These are phyloP conservation scores for Danio kyathit DNA, from an alignment of 2,797 vertebrate genomes.

Conservation along the genomic window DNA sequence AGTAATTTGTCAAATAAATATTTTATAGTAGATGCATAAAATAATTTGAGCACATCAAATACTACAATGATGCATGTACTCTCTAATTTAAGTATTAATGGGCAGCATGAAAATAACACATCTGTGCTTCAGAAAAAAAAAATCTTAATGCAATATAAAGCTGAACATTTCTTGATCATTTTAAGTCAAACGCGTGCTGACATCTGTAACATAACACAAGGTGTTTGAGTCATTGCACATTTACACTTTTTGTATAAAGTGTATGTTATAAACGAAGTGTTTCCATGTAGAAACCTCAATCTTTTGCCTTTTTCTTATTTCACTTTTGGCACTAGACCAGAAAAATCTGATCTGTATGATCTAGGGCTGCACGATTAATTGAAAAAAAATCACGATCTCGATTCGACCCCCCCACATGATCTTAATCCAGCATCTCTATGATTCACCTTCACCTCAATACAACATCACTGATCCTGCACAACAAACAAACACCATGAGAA, in stretches of 20 bases:
- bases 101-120: neutral
- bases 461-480: too few species aligned
- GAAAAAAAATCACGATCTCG: too few species aligned
- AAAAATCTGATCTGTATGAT: slow-evolving; percentile 16
- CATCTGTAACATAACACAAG: neutral
- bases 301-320: slow-evolving; percentile 28
- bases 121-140: neutral
- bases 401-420: too few species aligned
- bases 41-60: neutral
- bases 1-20: neutral
- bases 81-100: neutral
- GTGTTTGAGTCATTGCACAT: neutral
- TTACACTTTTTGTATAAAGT: slow-evolving; percentile 4
- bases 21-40: neutral
- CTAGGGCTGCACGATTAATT: too few species aligned
- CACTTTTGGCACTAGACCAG: slow-evolving; percentile 53
- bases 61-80: neutral
- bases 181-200: slow-evolving; percentile 19
- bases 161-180: neutral
- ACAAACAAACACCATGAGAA: too few species aligned
- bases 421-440: too few species aligned
- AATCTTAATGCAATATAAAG: neutral
- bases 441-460: too few species aligned
- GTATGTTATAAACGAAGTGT: neutral
- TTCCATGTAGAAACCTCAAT: slow-evolving; percentile 48